Evolutionary conservation across 2,888 invertebrate genomes (phyloP).

Genomic region (Eurois occulta): DNA sequence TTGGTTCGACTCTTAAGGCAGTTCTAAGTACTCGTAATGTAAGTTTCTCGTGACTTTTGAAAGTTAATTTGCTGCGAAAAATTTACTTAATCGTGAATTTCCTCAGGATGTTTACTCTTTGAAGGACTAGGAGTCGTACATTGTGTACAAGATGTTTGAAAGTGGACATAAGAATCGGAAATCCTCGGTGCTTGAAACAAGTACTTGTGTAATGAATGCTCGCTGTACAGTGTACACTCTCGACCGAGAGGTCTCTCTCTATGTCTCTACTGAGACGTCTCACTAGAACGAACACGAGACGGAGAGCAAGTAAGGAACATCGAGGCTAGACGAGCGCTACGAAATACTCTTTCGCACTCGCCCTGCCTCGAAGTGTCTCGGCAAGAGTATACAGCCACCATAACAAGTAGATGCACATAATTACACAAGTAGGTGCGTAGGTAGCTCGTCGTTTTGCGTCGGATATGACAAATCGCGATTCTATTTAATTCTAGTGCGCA

Average conservation of each 20-base stretch:
- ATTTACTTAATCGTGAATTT: background rate
- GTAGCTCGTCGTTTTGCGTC: conserved; percentile 3
- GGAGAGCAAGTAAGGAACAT: too few relatives aligned
- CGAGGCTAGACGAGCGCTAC: too few relatives aligned
- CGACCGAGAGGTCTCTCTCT: background rate
- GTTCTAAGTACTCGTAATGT: background rate
- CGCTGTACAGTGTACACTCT: background rate
- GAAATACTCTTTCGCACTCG: background rate
- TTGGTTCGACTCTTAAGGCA: too few relatives aligned
- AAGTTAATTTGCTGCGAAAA: background rate
- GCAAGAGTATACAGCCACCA: background rate
- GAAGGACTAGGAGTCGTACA: background rate
- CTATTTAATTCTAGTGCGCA: conserved; percentile 50
- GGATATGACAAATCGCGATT: conserved; percentile 41
- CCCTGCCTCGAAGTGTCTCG: background rate
- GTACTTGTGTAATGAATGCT: background rate
- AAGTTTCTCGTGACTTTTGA: background rate
- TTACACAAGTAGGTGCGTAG: background rate
- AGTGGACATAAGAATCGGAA: conserved; percentile 30
- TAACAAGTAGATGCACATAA: conserved; percentile 19
- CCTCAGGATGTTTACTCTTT: background rate
- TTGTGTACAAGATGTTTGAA: conserved; percentile 7
- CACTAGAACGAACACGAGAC: background rate
- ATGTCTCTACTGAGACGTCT: background rate
- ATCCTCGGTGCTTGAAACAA: background rate